Conservation (phyloP, 2,113 vertebrate species). For the Gymnobelideus leadbeateri region DNA sequence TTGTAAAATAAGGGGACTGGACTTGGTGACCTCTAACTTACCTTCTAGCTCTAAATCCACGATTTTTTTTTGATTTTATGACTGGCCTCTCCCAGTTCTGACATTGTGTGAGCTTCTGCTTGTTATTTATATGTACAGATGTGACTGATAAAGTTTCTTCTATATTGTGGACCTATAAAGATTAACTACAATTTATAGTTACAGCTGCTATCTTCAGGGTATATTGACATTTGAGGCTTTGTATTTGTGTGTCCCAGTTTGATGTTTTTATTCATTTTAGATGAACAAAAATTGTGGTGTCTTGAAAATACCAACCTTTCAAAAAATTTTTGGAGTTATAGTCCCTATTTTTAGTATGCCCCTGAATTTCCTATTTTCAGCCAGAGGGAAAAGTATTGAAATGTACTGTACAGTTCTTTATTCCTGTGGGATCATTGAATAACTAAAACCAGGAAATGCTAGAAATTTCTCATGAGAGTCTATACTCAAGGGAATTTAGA, state of each 20-base stretch:
- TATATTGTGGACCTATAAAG: not conserved
- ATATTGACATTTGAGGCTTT: not conserved
- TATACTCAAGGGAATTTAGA: slow-evolving; percentile 26
- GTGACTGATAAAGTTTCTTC: not conserved
- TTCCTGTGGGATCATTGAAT: slow-evolving; percentile 38
- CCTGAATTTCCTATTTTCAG: slow-evolving; percentile 24
- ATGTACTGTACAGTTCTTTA: not conserved
- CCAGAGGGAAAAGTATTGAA: slow-evolving; percentile 24
- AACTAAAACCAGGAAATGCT: slow-evolving; percentile 32
- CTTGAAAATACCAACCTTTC: slow-evolving; percentile 25
- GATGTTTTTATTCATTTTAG: slow-evolving; percentile 35
- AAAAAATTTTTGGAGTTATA: slow-evolving; percentile 26
- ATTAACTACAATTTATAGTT: not conserved
- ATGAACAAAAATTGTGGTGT: not conserved
- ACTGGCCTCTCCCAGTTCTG: not conserved
- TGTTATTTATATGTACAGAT: not conserved
- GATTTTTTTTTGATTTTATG: not conserved
- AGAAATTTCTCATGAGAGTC: slow-evolving; percentile 44
- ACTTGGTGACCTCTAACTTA: not conserved
- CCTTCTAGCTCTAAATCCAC: not conserved
- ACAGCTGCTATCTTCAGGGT: slow-evolving; percentile 31
- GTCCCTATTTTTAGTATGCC: slow-evolving; percentile 35
- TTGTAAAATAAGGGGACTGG: not conserved
- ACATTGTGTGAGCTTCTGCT: not conserved
- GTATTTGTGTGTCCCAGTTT: slow-evolving; percentile 11